These are phyloP conservation scores for Ceyx margarethae DNA, from an alignment of 2,113 vertebrate species.

Conservation along the genomic window DNA sequence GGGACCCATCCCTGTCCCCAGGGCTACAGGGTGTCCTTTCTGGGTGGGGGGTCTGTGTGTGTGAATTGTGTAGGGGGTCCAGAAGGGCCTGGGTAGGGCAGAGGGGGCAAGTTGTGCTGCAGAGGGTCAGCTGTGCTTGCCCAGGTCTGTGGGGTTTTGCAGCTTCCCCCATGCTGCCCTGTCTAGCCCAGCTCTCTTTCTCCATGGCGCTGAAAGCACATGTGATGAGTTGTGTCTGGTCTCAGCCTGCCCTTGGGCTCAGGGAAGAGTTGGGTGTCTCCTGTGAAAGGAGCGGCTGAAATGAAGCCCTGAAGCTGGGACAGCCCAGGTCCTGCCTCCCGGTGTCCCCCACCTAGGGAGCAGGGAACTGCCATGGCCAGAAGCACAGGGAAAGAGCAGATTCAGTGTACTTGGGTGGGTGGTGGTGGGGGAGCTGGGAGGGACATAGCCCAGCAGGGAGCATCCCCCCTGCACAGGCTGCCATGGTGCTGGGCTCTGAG, in stretches of 20 bases:
- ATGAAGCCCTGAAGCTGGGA: neutral
- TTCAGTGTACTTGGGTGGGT: constrained; percentile 37
- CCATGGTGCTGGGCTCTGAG: neutral
- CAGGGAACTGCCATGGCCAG: neutral
- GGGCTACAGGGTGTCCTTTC: neutral
- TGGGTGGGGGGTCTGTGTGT: neutral
- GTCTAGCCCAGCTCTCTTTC: neutral
- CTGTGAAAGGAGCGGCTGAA: neutral
- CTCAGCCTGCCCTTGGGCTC: neutral
- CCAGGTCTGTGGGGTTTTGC: too few relatives aligned
- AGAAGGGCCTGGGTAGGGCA: neutral
- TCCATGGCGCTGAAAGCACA: neutral
- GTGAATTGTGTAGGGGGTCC: fast-evolving
- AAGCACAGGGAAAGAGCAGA: constrained; percentile 62
- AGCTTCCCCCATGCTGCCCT: neutral
- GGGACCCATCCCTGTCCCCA: neutral
- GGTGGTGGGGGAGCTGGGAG: neutral
- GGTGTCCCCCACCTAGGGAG: neutral
- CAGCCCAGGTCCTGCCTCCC: neutral
- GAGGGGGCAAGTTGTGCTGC: too few relatives aligned
- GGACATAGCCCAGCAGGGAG: neutral
- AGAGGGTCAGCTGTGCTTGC: too few relatives aligned
- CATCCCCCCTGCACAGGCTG: neutral
- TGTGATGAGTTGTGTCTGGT: neutral
- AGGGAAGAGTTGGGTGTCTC: neutral